A percentile compares a stretch with the other conserved stretches of the same genome.
Evolutionary conservation across 2,797 vertebrate species (phyloP).

Genomic region (Erpetoichthys calabaricus): DNA sequence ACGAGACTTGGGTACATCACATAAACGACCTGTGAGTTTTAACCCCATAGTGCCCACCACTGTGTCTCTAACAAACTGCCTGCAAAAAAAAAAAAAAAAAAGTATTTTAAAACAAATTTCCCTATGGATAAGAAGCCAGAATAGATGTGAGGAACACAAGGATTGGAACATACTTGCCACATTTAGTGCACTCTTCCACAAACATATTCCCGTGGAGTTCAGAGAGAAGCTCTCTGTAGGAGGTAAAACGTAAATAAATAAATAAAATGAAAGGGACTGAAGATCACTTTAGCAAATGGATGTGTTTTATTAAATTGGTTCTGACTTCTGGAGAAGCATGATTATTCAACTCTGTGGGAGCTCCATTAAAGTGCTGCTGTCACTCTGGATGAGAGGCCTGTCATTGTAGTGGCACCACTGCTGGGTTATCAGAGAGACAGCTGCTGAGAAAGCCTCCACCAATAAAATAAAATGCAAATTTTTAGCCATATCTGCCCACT

Average conservation of each 20-base stretch:
- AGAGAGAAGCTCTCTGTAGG: conserved; percentile 43
- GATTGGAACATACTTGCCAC: conserved; percentile 66
- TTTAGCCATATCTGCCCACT: no score
- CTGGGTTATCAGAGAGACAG: no score
- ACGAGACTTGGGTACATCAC: conserved; percentile 70
- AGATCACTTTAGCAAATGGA: no score
- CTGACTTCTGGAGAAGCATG: no score
- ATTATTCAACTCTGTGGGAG: no score
- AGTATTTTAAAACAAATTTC: neutral
- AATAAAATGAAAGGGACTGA: no score
- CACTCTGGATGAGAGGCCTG: no score
- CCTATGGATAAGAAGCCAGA: neutral
- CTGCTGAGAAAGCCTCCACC: no score
- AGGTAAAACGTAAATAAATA: neutral
- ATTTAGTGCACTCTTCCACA: conserved; percentile 86
- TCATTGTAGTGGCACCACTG: no score
- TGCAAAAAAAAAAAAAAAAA: conserved; percentile 25
- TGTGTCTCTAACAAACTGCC: conserved; percentile 79
- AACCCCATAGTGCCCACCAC: conserved; percentile 94
- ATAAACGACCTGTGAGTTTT: conserved; percentile 78
- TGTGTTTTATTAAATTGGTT: no score
- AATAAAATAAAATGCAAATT: no score
- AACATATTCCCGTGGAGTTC: conserved; percentile 98
- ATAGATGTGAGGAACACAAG: fast-evolving
- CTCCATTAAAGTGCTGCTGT: no score